Base-by-base conservation (phyloP, 2,113 vertebrate species). In the Poeciliopsis occidentalis region DNA sequence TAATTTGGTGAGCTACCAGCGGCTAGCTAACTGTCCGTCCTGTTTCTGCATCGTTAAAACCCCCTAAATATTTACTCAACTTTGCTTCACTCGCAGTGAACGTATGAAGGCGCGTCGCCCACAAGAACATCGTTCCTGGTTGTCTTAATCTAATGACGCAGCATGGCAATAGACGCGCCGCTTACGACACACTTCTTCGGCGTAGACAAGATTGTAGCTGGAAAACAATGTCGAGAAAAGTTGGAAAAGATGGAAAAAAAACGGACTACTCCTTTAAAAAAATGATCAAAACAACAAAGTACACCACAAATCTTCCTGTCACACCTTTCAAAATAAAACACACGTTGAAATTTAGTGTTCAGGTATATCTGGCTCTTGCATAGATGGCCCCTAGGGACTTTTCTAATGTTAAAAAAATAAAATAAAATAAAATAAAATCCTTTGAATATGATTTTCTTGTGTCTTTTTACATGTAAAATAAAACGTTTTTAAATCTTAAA, bases 11-110 rank as follows among this genome's bases (percentile, higher is more conserved):
- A 30, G 63, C 75, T 78, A 60, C 79, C 87, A 88, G 81, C 79
- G 67, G 79, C 79, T 86, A 87, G 90, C 85, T 87, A 85, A 67
- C 72, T 26, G 67, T 26, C 76, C 76, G 73, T 69, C 77, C 67
- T 64, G 68, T 67, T 54, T 76, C 70, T 73, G 51, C 60, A 27
- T 32, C 61, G n/a, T 54, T n/a, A 44, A 73, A 82, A 47, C 12
- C 7, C 24, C n/a, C 13, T 44, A 76, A 75, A 68, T 73, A 78
- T 74, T 68, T 54, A 27, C 15, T 39, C 29, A 1, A 27, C 3
- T 30, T 71, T 62, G 71, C 54, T 5, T 17, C 13, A 66, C 2
- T 71, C 60, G 70, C 29, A 29, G 10, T 22, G 13, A 6, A 12
- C 10, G 3, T 10, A 17, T 8, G 4, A 24, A 37, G 30, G 12